phyloP scores from a whole-genome alignment of 2,888 invertebrate species.

The Notodonta dromedarius region DNA sequence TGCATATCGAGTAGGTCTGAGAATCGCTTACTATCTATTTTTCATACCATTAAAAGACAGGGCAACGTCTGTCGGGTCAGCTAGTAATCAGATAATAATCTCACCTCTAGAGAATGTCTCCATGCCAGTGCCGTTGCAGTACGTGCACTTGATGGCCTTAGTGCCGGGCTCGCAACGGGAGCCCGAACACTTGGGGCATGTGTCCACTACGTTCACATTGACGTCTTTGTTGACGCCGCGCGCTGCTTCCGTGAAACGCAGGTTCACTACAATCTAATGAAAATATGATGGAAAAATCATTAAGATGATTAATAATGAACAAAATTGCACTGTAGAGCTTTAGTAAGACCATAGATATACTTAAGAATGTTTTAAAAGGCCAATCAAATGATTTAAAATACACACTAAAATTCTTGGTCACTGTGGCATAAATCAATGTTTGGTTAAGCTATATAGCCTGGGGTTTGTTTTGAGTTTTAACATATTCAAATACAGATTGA shows the following conservation, averaged over 20 bases:
- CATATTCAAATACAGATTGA: too few species aligned
- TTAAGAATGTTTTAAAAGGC: too few species aligned
- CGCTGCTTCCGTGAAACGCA: conserved; percentile 97
- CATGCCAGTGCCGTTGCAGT: conserved; percentile 98
- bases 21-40: too few species aligned
- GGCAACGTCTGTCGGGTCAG: too few species aligned
- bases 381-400: too few species aligned
- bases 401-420: too few species aligned
- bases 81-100: conserved; percentile 3
- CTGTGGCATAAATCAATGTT: too few species aligned
- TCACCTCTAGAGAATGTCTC: conserved; percentile 91
- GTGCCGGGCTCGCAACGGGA: conserved; percentile 95
- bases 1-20: too few species aligned
- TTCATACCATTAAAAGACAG: too few species aligned
- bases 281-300: not conserved
- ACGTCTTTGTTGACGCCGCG: conserved; percentile 98
- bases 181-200: conserved; percentile 95
- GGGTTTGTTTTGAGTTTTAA: too few species aligned
- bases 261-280: conserved; percentile 90
- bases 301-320: not conserved
- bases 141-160: conserved; percentile 93
- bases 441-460: too few species aligned
- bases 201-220: conserved; percentile 95
- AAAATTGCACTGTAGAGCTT: too few species aligned
- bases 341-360: not conserved